Evolutionary conservation across 2,888 invertebrate species (phyloP).

Genomic region (Cantharis rustica): DNA sequence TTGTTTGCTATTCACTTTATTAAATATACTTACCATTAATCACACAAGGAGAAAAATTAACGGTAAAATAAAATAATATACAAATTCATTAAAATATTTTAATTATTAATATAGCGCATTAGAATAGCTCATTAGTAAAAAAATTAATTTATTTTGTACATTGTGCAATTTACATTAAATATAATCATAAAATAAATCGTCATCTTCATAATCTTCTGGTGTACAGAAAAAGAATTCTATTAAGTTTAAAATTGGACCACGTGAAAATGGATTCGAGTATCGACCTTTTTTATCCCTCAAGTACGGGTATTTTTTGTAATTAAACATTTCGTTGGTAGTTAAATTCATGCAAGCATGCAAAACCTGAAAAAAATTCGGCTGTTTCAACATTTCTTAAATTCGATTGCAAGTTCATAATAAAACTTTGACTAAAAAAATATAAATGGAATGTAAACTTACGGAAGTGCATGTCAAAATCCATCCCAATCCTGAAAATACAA

Average conservation of each 20-base stretch:
- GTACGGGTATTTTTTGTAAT: conserved; percentile 89
- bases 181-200: conserved; percentile 53
- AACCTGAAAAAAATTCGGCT: conserved; percentile 63
- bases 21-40: too few species aligned
- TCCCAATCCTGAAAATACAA: conserved; percentile 83
- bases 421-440: not conserved
- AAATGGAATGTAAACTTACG: conserved; percentile 60
- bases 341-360: conserved; percentile 91
- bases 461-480: conserved; percentile 89
- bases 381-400: not conserved
- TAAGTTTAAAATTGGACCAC: conserved; percentile 84
- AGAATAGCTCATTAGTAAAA: not conserved
- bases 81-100: not conserved
- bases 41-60: not conserved
- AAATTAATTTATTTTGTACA: not conserved
- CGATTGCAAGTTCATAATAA: too few species aligned
- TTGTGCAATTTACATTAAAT: conserved; percentile 31
- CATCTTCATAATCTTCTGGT: conserved; percentile 78
- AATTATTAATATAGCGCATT: not conserved
- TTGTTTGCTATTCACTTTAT: too few species aligned
- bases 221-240: conserved; percentile 89
- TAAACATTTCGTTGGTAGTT: conserved; percentile 94
- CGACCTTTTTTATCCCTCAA: conserved; percentile 85
- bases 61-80: not conserved
- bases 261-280: conserved; percentile 90